phyloP scores from a whole-genome alignment of 2,797 vertebrate genomes.

The Mormyrus proboscirostris region DNA sequence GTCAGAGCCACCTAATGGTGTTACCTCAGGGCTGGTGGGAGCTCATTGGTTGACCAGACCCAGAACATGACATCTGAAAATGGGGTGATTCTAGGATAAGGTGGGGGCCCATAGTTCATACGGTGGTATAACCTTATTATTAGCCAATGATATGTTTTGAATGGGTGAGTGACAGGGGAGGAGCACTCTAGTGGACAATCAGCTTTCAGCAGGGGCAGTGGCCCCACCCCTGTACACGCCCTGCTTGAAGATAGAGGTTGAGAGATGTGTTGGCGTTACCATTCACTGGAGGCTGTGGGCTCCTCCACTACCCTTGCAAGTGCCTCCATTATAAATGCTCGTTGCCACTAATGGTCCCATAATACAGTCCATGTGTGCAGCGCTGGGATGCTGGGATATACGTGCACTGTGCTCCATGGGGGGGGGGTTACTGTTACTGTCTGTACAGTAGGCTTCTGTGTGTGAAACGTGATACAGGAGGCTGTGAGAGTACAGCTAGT shows the following conservation, averaged over 20 bases:
- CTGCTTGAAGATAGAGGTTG: not conserved
- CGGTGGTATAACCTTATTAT: not conserved
- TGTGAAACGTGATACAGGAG: conserved; percentile 34
- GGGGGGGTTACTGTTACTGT: conserved; percentile 26
- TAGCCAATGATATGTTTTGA: not conserved
- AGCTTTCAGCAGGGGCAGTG: not conserved
- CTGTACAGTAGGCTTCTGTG: conserved; percentile 17
- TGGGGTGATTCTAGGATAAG: not conserved
- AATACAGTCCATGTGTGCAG: conserved; percentile 22
- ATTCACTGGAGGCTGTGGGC: not conserved
- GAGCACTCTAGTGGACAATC: not conserved
- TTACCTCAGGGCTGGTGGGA: not conserved
- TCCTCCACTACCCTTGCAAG: not conserved
- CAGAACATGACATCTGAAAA: not conserved
- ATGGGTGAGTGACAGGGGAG: not conserved
- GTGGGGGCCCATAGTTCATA: not conserved
- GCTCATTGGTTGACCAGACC: not conserved
- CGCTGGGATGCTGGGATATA: conserved; percentile 16
- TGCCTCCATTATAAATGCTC: not conserved
- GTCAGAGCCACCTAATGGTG: not conserved
- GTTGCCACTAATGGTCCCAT: not conserved
- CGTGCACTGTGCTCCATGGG: conserved; percentile 9
- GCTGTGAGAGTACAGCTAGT: conserved; percentile 38
- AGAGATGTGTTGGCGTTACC: not conserved
- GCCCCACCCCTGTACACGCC: not conserved